Evolutionary conservation across 2,113 vertebrate species (phyloP).

Genomic region (Dryoscopus gambensis): DNA sequence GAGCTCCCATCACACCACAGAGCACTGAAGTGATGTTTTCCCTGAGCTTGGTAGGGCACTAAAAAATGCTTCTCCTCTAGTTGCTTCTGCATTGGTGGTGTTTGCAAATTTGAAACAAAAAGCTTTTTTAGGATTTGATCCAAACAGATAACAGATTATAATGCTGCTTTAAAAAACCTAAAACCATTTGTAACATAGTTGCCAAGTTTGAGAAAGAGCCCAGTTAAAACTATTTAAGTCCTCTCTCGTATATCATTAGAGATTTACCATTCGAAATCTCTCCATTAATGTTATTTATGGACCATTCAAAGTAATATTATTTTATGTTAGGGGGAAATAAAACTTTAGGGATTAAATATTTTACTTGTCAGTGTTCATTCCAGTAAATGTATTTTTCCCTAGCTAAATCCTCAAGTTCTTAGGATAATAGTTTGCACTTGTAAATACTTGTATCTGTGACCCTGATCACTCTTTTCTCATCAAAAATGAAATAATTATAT

Average conservation of each 20-base stretch:
- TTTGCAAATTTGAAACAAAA: not conserved
- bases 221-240: slow-evolving; percentile 31
- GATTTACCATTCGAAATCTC: slow-evolving; percentile 55
- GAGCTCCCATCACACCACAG: not conserved
- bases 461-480: slow-evolving; percentile 45
- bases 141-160: slow-evolving; percentile 38
- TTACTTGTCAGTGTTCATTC: slow-evolving; percentile 56
- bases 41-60: not conserved
- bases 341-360: slow-evolving; percentile 63
- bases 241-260: slow-evolving; percentile 54
- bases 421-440: slow-evolving; percentile 57
- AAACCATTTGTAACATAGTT: not conserved
- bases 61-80: not conserved
- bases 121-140: slow-evolving; percentile 20
- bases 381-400: slow-evolving; percentile 57
- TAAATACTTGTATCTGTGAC: slow-evolving; percentile 55
- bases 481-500: slow-evolving; percentile 37
- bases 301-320: slow-evolving; percentile 57
- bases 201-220: slow-evolving; percentile 28
- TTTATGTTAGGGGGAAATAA: slow-evolving; percentile 55
- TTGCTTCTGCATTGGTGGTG: not conserved
- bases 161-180: not conserved
- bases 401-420: slow-evolving; percentile 42
- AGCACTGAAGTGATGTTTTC: not conserved
- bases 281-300: slow-evolving; percentile 66